phyloP scores from a whole-genome alignment of 2,888 invertebrate species.

The Theretra japonica region DNA sequence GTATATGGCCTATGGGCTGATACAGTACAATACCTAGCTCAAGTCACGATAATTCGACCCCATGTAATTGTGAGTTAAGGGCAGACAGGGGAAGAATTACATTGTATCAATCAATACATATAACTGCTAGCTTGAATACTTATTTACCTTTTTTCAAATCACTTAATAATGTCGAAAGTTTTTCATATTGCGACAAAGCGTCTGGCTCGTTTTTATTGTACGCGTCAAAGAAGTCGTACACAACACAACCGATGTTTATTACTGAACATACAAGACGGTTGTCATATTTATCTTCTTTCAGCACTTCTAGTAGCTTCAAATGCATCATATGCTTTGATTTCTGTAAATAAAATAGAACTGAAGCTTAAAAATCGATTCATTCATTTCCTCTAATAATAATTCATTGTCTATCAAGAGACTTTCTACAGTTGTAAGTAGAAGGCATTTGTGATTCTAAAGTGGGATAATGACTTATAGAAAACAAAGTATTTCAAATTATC shows the following conservation, averaged over 20 bases:
- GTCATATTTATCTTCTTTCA: slow-evolving; percentile 55
- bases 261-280: slow-evolving; percentile 58
- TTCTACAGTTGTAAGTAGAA: too few species aligned
- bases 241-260: slow-evolving; percentile 66
- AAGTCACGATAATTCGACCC: neutral
- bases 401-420: too few species aligned
- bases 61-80: too few species aligned
- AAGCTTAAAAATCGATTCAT: neutral
- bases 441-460: too few species aligned
- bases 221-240: slow-evolving; percentile 66
- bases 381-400: too few species aligned
- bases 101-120: neutral
- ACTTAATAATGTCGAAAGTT: slow-evolving; percentile 57
- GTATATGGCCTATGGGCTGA: too few species aligned
- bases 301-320: slow-evolving; percentile 57
- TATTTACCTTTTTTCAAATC: slow-evolving; percentile 71
- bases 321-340: slow-evolving; percentile 76
- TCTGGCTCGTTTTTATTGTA: slow-evolving; percentile 70
- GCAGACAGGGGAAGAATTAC: too few species aligned
- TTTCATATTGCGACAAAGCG: slow-evolving; percentile 60
- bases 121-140: neutral
- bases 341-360: slow-evolving; percentile 49
- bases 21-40: too few species aligned
- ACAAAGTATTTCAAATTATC: too few species aligned
- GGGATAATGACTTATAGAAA: too few species aligned